Evolutionary conservation across 2,888 invertebrate species (phyloP).

Genomic region (Orthonevra nobilis): DNA sequence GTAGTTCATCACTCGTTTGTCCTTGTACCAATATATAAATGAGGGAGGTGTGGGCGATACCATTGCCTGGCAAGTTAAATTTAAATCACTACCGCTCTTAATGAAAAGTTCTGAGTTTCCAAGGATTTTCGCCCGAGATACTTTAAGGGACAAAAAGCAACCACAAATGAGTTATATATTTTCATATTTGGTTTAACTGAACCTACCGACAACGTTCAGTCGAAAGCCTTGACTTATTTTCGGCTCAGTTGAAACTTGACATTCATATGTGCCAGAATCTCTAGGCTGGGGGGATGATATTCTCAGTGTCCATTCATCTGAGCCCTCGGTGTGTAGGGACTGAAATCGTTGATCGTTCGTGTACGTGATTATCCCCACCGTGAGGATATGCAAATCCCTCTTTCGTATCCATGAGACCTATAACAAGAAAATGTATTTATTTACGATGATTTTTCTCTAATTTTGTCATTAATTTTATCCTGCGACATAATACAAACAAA

Average conservation of each 20-base stretch:
- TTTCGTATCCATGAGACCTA: constrained; percentile 92
- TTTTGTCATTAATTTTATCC: not conserved
- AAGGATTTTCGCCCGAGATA: constrained; percentile 91
- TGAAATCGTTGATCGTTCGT: constrained; percentile 87
- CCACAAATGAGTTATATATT: not conserved
- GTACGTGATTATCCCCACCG: constrained; percentile 86
- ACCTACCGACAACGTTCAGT: constrained; percentile 87
- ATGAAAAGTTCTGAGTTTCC: constrained; percentile 91
- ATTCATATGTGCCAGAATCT: constrained; percentile 87
- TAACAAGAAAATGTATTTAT: not conserved
- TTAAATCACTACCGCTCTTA: constrained; percentile 92
- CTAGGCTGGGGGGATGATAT: constrained; percentile 85
- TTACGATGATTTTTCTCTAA: not conserved
- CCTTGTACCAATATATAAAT: constrained; percentile 91
- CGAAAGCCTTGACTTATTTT: constrained; percentile 87
- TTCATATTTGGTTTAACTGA: not conserved
- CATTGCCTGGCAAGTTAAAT: constrained; percentile 90
- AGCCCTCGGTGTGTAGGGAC: constrained; percentile 85
- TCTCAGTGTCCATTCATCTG: constrained; percentile 86
- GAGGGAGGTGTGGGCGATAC: constrained; percentile 83
- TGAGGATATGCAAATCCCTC: constrained; percentile 88
- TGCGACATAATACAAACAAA: not conserved
- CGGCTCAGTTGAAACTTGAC: constrained; percentile 88
- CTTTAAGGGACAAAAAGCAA: constrained; percentile 80
- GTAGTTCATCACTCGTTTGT: constrained; percentile 89